Percentiles rank a stretch among this genome's conserved stretches.
Conservation (phyloP, 2,113 vertebrate species). For the Tragulus kanchil region DNA sequence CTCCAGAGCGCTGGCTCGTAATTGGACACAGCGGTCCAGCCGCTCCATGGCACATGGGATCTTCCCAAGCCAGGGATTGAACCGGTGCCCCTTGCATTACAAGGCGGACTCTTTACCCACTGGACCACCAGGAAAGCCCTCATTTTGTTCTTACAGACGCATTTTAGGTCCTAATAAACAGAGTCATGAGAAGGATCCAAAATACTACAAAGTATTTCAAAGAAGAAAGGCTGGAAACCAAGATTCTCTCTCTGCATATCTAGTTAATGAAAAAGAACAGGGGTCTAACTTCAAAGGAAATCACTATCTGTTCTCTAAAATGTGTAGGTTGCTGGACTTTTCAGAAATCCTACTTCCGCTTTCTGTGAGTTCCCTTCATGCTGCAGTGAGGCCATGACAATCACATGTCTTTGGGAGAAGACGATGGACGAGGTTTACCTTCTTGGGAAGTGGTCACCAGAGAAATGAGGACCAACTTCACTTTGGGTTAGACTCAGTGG, state of each 20-base stretch:
- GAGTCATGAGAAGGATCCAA: slow-evolving; percentile 35
- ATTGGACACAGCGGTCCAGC: no score
- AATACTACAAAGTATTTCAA: slow-evolving; percentile 29
- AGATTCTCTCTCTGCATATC: slow-evolving; percentile 18
- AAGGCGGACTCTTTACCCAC: no score
- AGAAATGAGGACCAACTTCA: slow-evolving; percentile 52
- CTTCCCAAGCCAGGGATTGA: no score
- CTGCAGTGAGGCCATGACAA: background rate
- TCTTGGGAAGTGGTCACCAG: slow-evolving; percentile 42
- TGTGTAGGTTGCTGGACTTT: background rate
- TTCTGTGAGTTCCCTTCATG: background rate
- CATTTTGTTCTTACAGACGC: no score
- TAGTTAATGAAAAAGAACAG: slow-evolving; percentile 24
- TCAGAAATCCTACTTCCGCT: background rate
- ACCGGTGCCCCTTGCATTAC: no score
- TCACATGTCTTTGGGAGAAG: background rate
- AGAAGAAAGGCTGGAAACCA: background rate
- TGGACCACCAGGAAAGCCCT: no score
- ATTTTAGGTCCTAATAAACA: slow-evolving; percentile 29
- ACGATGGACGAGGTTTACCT: background rate
- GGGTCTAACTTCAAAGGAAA: slow-evolving; percentile 26
- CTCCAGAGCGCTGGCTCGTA: no score
- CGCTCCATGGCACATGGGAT: no score
- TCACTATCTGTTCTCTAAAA: background rate
- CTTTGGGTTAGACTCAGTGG: slow-evolving; percentile 3